Percentiles rank a stretch among this genome's conserved stretches.
phyloP scores from a whole-genome alignment of 2,888 invertebrate species.

The Galerucella calmariensis region DNA sequence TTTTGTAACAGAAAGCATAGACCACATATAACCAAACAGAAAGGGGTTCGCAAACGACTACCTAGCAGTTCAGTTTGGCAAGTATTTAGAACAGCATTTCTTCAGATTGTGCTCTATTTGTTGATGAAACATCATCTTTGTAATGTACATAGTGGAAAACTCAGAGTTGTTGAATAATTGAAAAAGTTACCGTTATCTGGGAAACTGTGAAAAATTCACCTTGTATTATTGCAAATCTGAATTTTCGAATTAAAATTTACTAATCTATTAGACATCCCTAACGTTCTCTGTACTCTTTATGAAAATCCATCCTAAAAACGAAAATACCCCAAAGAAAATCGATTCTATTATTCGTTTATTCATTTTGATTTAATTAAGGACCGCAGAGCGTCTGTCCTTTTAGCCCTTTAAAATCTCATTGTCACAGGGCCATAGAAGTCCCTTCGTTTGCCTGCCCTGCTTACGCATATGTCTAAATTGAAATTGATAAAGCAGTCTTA shows the following conservation, averaged over 20 bases:
- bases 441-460: constrained; percentile 28
- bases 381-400: constrained; percentile 49
- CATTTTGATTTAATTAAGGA: constrained; percentile 52
- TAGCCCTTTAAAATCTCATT: constrained; percentile 51
- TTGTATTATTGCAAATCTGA: constrained; percentile 16
- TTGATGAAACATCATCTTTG: too few species aligned
- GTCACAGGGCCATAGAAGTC: constrained; percentile 41
- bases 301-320: constrained; percentile 36
- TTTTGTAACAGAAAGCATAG: too few species aligned
- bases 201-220: too few species aligned
- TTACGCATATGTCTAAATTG: constrained; percentile 50
- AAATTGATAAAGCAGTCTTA: constrained; percentile 56
- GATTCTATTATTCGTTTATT: constrained; percentile 46
- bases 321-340: constrained; percentile 44
- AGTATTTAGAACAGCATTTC: too few species aligned
- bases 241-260: constrained; percentile 36
- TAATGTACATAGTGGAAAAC: too few species aligned
- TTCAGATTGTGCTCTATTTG: too few species aligned
- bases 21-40: too few species aligned
- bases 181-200: too few species aligned
- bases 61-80: too few species aligned
- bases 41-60: too few species aligned
- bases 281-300: constrained; percentile 19
- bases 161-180: too few species aligned
- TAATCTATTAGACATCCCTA: constrained; percentile 21